Evolutionary conservation across 1,140 invertebrate species (phyloP), one percentile per base, ranked within the genome.

Genomic region (Lordiphosa collinella): DNA sequence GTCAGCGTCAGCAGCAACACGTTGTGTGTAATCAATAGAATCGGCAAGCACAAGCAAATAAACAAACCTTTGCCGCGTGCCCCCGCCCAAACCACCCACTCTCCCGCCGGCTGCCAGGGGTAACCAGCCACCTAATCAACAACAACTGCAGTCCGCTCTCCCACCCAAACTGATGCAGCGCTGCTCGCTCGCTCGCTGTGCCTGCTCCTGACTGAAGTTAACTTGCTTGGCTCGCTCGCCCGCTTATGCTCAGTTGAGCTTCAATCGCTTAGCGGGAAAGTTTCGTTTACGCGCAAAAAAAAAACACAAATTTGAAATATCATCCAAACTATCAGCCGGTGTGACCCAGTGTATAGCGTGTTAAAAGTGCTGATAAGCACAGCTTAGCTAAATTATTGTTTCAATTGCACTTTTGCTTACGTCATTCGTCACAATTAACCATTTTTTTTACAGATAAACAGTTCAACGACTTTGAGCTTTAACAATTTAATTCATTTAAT

Each of bases 21-120:
- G 62, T 71, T 76, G 51, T 85, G 80, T 82, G 70, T 82, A 79
- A 76, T 84, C 69, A 70, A 85, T 76, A 79, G 56, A 67, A 59
- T 56, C 44, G 67, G 56, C 55, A 68, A 36, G 36, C 44, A 58
- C 48, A 52, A 65, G 54, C 55, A 62, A 66, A 58, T 64, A 74
- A 66, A 76, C 57, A 74, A 69, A 44, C 25, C 22, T 25, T 25
- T 25, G 18, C 18, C 18, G 18, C 18, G 18, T 0, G 18, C 53
- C 47, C 22, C 25, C 35, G 43, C 56, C 61, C n/a, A n/a, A n/a
- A n/a, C n/a, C n/a, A n/a, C n/a, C n/a, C n/a, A n/a, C n/a, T n/a
- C n/a, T n/a, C n/a, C n/a, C n/a, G 43, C 56, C 61, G 79, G 78
- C 60, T 85, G 76, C 76, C 69, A 76, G 63, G 75, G 55, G 63